Percentiles rank a stretch among this genome's conserved stretches.
Evolutionary conservation across 2,113 vertebrate species (phyloP).

Genomic region (Myotis brandtii): DNA sequence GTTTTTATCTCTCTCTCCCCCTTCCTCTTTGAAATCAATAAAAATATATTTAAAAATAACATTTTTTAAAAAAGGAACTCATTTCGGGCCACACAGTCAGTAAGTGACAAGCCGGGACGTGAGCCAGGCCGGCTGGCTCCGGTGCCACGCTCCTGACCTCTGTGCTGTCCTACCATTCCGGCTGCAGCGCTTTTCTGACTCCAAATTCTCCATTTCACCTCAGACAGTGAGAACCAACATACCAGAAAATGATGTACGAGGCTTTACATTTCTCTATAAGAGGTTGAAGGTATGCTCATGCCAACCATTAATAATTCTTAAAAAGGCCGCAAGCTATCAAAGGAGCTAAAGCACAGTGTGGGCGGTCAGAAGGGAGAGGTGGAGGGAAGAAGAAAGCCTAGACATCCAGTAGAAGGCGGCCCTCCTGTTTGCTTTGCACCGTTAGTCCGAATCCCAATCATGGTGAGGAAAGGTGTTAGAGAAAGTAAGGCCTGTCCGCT

Average conservation of each 20-base stretch:
- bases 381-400: accelerated
- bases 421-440: background rate
- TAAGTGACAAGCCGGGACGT: background rate
- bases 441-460: too few species aligned
- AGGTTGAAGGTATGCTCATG: background rate
- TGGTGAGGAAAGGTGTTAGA: accelerated
- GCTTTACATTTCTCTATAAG: background rate
- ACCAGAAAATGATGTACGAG: background rate
- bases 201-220: background rate
- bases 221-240: background rate
- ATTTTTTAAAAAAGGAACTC: too few species aligned
- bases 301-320: background rate
- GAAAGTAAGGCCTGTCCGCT: background rate
- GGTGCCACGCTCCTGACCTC: accelerated
- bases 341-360: background rate
- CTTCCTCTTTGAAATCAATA: too few species aligned
- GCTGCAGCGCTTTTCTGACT: accelerated
- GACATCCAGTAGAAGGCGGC: accelerated
- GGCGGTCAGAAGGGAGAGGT: background rate
- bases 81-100: accelerated
- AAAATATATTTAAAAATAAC: too few species aligned
- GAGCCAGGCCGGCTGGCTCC: background rate
- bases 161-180: accelerated
- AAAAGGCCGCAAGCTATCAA: background rate
- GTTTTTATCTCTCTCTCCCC: too few species aligned